Conservation (phyloP, 2,888 invertebrate species). For the Dorcus parallelipipedus region DNA sequence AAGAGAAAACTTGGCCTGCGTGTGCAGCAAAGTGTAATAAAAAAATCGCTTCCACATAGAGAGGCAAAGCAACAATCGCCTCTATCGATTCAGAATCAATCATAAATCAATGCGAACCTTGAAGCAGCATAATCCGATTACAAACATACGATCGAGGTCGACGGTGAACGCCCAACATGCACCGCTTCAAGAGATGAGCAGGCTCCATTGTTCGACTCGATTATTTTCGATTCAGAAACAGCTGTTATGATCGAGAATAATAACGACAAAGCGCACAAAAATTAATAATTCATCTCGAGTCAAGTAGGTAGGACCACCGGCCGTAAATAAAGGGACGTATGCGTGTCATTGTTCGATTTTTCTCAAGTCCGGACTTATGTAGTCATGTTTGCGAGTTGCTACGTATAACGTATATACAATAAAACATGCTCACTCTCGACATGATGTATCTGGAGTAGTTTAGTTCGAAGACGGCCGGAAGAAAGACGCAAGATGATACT, state of each 20-base stretch:
- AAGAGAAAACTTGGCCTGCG: too few relatives aligned
- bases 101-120: conserved; percentile 31
- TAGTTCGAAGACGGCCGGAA: not conserved
- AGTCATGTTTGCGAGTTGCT: too few relatives aligned
- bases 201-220: not conserved
- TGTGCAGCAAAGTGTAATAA: too few relatives aligned
- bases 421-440: not conserved
- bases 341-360: not conserved
- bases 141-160: conserved; percentile 29
- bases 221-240: not conserved
- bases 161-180: conserved; percentile 11
- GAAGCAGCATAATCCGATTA: conserved; percentile 34
- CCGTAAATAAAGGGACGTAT: conserved; percentile 1
- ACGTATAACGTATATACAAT: not conserved
- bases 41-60: too few relatives aligned
- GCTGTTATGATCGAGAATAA: conserved; percentile 1
- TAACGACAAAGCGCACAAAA: not conserved
- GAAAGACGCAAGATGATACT: not conserved
- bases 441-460: conserved; percentile 1
- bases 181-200: conserved; percentile 8
- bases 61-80: conserved; percentile 12
- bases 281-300: conserved; percentile 1
- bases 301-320: not conserved
- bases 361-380: too few relatives aligned
- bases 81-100: conserved; percentile 25